Base-by-base conservation (phyloP, 2,113 vertebrate genomes). In the Otocyon megalotis region DNA sequence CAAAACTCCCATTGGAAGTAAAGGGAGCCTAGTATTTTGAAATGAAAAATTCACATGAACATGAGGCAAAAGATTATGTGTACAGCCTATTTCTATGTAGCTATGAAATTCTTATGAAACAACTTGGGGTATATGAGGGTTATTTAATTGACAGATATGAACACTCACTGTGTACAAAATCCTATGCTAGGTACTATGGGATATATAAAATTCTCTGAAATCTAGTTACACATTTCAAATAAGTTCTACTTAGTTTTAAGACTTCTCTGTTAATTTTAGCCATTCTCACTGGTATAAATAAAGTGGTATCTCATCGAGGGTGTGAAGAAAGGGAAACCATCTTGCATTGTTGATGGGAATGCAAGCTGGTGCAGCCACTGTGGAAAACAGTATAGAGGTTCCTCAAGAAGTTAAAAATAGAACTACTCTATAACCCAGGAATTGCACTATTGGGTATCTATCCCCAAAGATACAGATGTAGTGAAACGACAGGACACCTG, bases 1-100 rank as follows among this genome's bases (percentile, higher is more conserved):
- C 90, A 95, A 96, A 96, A 92, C 94, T 97, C 80, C 71, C 24
- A 90, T 90, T 92, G 90, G 87, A 96, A 98, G 65, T 77, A 83
- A 97, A 98, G 94, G 95, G 92, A 97, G 80, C 95, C 71, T 90
- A 96, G 88, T 90, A 96, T 97, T 98, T 96, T 97, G 94, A 97
- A 96, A 97, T 95, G 84, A 54, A 88, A 97, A 97, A 97, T 97
- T 97, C 97, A 98, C 90, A 97, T 97, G 97, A 43, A 43, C 92
- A 90, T 88, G 81, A 97, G 90, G 94, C 90, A 98, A 96, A 95
- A 82, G 88, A 97, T 98, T 97, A 98, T 97, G 60, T 88, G 71
- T 96, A 94, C 71, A 97, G 82, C 93, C 94, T 83, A 85, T 90
- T 95, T 96, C 72, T 37, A 74, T 63, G 35, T 95, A 96, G 67